Conservation (phyloP, 2,113 vertebrate species). For the Zapornia atra region DNA sequence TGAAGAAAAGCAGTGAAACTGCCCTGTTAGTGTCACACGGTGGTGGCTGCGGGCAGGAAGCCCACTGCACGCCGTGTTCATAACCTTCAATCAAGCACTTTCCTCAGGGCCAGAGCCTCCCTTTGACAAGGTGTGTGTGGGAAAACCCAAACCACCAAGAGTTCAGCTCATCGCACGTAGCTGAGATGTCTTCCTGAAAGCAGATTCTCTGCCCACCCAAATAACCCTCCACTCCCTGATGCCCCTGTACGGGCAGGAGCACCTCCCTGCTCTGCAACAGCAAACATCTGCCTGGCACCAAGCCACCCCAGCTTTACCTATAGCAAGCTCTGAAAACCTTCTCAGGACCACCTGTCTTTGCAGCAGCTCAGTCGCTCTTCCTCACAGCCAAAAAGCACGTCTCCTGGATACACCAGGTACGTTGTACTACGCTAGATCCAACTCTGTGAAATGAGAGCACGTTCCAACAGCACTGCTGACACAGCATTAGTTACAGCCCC, state of each 20-base stretch:
- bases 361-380: background rate
- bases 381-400: constrained; percentile 22
- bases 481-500: constrained; percentile 37
- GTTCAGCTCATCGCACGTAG: background rate
- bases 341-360: background rate
- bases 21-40: background rate
- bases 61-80: background rate
- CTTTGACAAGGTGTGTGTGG: background rate
- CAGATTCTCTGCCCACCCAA: background rate
- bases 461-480: constrained; percentile 50
- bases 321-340: background rate
- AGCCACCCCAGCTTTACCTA: background rate
- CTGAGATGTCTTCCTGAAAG: background rate
- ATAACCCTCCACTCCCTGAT: fast-evolving
- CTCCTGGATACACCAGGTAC: constrained; percentile 14
- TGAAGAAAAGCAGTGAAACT: background rate
- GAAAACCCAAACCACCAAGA: background rate
- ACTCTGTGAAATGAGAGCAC: constrained; percentile 32
- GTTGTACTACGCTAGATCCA: background rate
- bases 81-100: background rate
- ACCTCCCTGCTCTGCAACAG: fast-evolving
- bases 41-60: background rate
- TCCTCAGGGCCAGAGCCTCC: background rate
- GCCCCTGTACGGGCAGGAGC: background rate
- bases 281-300: background rate